phyloP scores from a whole-genome alignment of 2,113 vertebrate genomes.

The Onychostruthus taczanowskii region DNA sequence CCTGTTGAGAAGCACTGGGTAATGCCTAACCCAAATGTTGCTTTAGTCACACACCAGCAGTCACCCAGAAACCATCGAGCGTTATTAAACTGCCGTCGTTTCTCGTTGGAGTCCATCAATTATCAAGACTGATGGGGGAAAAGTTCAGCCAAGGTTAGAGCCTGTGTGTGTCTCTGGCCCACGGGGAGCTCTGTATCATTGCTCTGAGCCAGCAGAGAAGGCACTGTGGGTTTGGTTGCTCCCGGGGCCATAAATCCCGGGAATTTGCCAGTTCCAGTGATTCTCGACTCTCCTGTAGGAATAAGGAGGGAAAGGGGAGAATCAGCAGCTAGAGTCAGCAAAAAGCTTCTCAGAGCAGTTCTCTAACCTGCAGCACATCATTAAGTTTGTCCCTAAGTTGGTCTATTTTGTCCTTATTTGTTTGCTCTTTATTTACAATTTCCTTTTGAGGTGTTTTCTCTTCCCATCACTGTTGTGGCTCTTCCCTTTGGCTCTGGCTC shows the following conservation, averaged over 20 bases:
- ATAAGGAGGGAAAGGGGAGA: not conserved
- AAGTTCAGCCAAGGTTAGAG: constrained; percentile 67
- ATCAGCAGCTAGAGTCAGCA: not conserved
- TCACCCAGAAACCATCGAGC: constrained; percentile 55
- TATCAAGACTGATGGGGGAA: constrained; percentile 38
- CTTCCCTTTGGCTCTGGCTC: not conserved
- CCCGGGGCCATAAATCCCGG: constrained; percentile 9
- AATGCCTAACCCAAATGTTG: constrained; percentile 48
- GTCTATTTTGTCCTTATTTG: not conserved
- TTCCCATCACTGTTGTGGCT: not conserved
- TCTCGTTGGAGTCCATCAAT: constrained; percentile 44
- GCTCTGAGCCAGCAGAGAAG: constrained; percentile 6
- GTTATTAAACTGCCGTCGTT: constrained; percentile 60
- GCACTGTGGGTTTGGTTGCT: not conserved
- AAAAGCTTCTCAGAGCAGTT: not conserved
- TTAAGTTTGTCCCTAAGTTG: not conserved
- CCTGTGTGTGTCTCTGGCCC: constrained; percentile 13
- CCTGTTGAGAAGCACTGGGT: not conserved
- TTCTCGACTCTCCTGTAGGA: not conserved
- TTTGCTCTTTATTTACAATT: not conserved
- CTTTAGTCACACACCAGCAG: constrained; percentile 65
- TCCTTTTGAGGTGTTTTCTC: not conserved
- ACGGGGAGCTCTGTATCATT: constrained; percentile 39
- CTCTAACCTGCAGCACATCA: not conserved
- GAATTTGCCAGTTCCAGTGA: not conserved